These are phyloP conservation scores for Drosophila varians DNA, from an alignment of 1,140 invertebrate genomes.

Conservation along the genomic window DNA sequence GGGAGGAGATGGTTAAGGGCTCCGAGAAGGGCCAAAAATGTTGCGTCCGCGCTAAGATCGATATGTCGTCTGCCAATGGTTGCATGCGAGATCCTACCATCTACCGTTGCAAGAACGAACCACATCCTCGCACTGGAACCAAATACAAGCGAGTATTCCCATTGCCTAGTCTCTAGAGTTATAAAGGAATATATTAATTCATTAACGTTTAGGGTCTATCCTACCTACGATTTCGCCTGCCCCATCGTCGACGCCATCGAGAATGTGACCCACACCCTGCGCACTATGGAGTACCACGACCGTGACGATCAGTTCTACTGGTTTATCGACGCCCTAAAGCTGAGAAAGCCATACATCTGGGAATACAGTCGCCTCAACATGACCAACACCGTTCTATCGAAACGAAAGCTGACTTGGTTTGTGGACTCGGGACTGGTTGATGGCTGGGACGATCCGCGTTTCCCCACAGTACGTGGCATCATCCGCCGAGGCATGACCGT, in stretches of 20 bases:
- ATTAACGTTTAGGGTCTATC: conserved; percentile 93
- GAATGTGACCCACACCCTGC: conserved; percentile 97
- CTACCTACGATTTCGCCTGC: conserved; percentile 99
- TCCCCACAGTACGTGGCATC: conserved; percentile 99
- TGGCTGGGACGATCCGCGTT: conserved; percentile 99
- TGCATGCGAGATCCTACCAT: conserved; percentile 99
- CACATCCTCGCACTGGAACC: conserved; percentile 95
- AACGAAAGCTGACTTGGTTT: conserved; percentile 99
- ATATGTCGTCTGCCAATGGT: conserved; percentile 98
- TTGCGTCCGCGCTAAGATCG: conserved; percentile 98
- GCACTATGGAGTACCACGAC: conserved; percentile 99
- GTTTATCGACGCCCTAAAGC: conserved; percentile 93
- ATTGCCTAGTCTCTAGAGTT: neutral
- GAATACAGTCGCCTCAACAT: conserved; percentile 98
- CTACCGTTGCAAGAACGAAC: conserved; percentile 98
- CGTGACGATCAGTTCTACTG: conserved; percentile 99
- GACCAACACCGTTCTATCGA: conserved; percentile 98
- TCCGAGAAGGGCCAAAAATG: conserved; percentile 91
- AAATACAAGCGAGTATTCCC: conserved; percentile 96
- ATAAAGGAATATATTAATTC: neutral
- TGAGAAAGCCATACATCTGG: conserved; percentile 97
- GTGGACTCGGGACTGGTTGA: conserved; percentile 96
- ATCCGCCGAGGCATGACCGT: conserved; percentile 98
- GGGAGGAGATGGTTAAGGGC: conserved; percentile 98
- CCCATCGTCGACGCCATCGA: conserved; percentile 99